phyloP scores from a whole-genome alignment of 1,140 invertebrate species.

The fruit fly (Drosophila melanogaster) region Release_6_plus_ISO1_MT NT_033777.3:23811001-23811500 shows the following conservation, averaged over 20 bases:
- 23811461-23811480: constrained; percentile 5
- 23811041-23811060: constrained; percentile 60
- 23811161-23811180: constrained; percentile 61
- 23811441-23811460: not conserved
- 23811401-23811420: constrained; percentile 55
- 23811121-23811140: constrained; percentile 74
- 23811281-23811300: constrained; percentile 69
- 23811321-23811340: constrained; percentile 47
- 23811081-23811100: constrained; percentile 61
- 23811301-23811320: constrained; percentile 50
- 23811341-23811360: constrained; percentile 51
- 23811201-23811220: constrained; percentile 56
- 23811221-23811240: constrained; percentile 60
- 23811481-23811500: not conserved
- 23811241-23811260: constrained; percentile 57
- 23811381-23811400: constrained; percentile 65
- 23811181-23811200: constrained; percentile 58
- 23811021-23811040: constrained; percentile 56
- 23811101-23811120: constrained; percentile 78
- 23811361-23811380: constrained; percentile 60
- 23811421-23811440: constrained; percentile 52
- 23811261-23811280: constrained; percentile 52
- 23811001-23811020: constrained; percentile 65
- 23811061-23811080: constrained; percentile 71
- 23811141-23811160: constrained; percentile 73